phyloP scores from a whole-genome alignment of 64 coral and sea anemone genomes.

The Stylophora pistillata region DNA sequence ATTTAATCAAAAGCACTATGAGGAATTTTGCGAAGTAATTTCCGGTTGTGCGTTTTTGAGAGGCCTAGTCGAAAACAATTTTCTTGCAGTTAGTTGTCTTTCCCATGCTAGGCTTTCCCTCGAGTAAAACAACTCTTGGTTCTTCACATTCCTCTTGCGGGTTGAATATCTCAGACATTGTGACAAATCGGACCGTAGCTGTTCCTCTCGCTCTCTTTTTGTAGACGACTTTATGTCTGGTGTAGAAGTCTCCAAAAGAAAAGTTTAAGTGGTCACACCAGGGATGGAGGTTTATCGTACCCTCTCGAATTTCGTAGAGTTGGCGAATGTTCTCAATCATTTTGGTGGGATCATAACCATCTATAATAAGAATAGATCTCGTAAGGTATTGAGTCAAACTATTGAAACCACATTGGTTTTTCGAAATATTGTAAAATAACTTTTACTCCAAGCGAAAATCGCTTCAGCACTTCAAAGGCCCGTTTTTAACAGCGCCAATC shows the following conservation, averaged over 20 bases:
- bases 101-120: neutral
- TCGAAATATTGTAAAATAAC: too few relatives aligned
- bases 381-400: too few relatives aligned
- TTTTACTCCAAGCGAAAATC: too few relatives aligned
- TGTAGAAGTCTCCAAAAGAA: neutral
- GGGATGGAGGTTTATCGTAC: neutral
- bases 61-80: neutral
- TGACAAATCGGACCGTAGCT: neutral
- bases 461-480: too few relatives aligned
- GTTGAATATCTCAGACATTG: neutral
- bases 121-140: neutral
- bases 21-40: neutral
- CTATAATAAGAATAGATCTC: neutral
- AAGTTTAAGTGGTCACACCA: neutral
- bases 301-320: neutral
- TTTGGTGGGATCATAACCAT: neutral
- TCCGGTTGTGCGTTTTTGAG: neutral
- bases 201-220: neutral
- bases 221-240: neutral
- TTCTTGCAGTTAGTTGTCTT: slow-evolving; percentile 1
- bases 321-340: neutral
- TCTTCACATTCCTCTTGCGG: neutral
- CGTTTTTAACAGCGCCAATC: too few relatives aligned
- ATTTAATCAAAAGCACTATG: neutral
- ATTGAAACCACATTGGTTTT: too few relatives aligned